Evolutionary conservation across 2,113 vertebrate genomes (phyloP), one percentile per base, ranked within the genome.

Genomic region (Carassius auratus): DNA sequence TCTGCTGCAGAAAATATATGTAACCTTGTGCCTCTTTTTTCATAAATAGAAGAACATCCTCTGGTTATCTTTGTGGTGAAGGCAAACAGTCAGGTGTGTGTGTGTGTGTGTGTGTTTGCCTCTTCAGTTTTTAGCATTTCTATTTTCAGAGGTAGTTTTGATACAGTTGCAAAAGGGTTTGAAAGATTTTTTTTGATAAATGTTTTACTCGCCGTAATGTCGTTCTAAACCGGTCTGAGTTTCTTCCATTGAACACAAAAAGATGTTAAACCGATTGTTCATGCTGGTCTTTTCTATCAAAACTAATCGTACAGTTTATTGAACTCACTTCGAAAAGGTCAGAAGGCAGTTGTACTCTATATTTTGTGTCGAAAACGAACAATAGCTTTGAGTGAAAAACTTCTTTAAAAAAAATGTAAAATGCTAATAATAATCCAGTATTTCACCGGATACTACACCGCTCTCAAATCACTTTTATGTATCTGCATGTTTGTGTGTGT

Each of bases 41-140:
- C 12, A 23, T 38, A 36, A 78, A 17, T 38, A 38, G 33, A 71
- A 68, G 8, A 36, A 30, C 12, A 52, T 2, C 48, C 14, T 76
- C 74, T 76, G 74, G 48, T 61, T 61, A 5, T 79, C 33, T 8
- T 42, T 79, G 76, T 62, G 76, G 76, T 62, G n/a, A 79, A 79
- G 36, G 52, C 76, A 78, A 59, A 59, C 76, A 14, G 21, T 42
- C 36, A 61, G 19, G 76, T 78, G 76, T 77, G 76, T 50, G 14
- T 55, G 33, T 8, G 38, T 42, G 38, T 42, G 76, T 78, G 76
- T 77, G 76, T 26, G 14, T 55, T 19, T 42, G 73, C 2, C 9
- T 38, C 76, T 36, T 52, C 12, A 26, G 75, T 9, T 38, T 5
- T 59, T 7, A 10, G 30, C 33, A 4, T 52, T 61, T 38, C 8